Conservation (phyloP, 2,888 invertebrate genomes). For the Acrocyrtus sp. region DNA sequence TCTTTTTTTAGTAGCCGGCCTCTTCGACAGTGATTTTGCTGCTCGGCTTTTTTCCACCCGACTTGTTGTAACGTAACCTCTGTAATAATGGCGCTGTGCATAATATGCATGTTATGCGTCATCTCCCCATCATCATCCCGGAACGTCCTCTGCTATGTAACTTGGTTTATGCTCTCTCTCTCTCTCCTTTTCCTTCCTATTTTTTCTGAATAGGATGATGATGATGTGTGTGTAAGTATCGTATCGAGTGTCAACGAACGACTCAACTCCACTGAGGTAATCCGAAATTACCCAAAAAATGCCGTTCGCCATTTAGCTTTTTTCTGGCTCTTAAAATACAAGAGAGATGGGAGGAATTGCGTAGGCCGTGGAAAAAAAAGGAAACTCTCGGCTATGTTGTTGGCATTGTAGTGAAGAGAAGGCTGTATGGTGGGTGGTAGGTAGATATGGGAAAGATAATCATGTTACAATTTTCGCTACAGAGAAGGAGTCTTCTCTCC, state of each 20-base stretch:
- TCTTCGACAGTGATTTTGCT: not conserved
- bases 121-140: constrained; percentile 14
- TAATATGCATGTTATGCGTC: constrained; percentile 8
- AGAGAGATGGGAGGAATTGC: constrained; percentile 6
- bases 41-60: not conserved
- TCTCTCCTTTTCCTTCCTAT: not conserved
- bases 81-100: not conserved
- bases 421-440: not conserved
- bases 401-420: no score
- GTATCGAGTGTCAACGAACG: constrained; percentile 50
- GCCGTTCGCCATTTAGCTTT: not conserved
- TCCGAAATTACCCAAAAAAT: constrained; percentile 44
- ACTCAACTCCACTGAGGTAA: constrained; percentile 24
- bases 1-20: not conserved
- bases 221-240: not conserved
- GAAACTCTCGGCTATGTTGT: not conserved
- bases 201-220: not conserved
- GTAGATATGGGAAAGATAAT: not conserved
- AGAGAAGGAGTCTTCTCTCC: not conserved
- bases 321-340: not conserved
- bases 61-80: not conserved
- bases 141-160: not conserved
- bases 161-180: no score
- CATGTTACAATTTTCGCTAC: not conserved
- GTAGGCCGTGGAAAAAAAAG: constrained; percentile 12